Evolutionary conservation across 2,797 vertebrate species (phyloP).

Genomic region (Pitangus sulphuratus): DNA sequence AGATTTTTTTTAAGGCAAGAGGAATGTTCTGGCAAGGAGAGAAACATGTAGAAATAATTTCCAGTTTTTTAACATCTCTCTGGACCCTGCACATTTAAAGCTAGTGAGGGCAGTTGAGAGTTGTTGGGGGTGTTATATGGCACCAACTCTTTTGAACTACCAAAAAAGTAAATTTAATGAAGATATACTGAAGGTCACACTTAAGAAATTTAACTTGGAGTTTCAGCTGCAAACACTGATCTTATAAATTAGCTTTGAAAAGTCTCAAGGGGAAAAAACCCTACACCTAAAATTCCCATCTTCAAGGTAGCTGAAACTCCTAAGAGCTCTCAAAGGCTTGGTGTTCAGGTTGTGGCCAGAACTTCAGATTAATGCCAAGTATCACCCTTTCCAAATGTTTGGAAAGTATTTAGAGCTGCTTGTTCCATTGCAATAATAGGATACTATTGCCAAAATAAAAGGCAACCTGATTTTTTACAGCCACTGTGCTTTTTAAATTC

Average conservation of each 20-base stretch:
- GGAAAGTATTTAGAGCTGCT: neutral
- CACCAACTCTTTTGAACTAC: neutral
- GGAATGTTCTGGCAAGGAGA: neutral
- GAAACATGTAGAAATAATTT: neutral
- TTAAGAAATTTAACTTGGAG: neutral
- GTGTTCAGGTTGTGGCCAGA: neutral
- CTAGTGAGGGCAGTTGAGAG: neutral
- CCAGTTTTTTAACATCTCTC: neutral
- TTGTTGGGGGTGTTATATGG: accelerated
- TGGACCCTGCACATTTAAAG: neutral
- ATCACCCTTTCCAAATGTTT: neutral
- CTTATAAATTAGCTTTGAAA: neutral
- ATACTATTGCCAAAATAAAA: neutral
- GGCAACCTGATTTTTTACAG: neutral
- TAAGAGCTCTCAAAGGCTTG: neutral
- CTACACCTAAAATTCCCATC: neutral
- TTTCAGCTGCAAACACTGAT: neutral
- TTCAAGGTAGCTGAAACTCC: neutral
- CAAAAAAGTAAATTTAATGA: neutral
- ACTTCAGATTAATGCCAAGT: neutral
- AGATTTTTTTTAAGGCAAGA: neutral
- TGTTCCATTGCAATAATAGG: neutral
- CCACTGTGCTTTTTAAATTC: neutral
- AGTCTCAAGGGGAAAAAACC: neutral
- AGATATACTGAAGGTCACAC: neutral